These are phyloP conservation scores for Sarcophaga bullata DNA, from an alignment of 1,140 invertebrate species.

Conservation along the genomic window DNA sequence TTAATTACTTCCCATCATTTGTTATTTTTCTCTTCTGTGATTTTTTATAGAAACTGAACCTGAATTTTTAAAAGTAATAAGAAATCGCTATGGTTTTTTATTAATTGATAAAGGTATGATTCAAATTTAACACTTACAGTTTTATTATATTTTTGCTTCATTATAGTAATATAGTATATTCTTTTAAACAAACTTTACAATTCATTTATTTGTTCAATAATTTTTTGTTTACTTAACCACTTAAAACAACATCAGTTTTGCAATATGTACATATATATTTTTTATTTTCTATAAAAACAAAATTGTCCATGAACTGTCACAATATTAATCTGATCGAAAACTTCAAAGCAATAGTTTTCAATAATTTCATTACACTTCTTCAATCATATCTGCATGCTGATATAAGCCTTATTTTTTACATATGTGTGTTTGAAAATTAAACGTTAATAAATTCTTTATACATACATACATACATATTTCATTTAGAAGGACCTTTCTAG, in stretches of 20 bases:
- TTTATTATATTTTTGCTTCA: not conserved
- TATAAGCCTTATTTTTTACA: no score
- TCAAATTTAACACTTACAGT: not conserved
- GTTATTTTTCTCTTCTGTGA: not conserved
- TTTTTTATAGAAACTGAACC: slow-evolving; percentile 19
- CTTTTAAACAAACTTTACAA: not conserved
- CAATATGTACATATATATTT: no score
- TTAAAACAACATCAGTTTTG: no score
- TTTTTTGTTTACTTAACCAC: slow-evolving; percentile 4
- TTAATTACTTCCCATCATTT: not conserved
- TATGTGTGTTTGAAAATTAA: no score
- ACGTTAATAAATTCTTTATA: no score
- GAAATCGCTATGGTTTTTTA: slow-evolving; percentile 31
- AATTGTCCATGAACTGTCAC: slow-evolving; percentile 43
- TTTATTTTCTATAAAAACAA: no score
- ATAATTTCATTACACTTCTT: not conserved
- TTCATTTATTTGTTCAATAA: not conserved
- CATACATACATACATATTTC: no score
- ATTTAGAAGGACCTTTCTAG: no score
- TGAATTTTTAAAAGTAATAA: slow-evolving; percentile 36
- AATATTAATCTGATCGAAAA: not conserved
- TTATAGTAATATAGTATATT: not conserved
- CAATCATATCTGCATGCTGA: not conserved
- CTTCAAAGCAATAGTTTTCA: not conserved
- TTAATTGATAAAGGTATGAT: slow-evolving; percentile 27